A percentile compares a stretch with the other conserved stretches of the same genome.
Evolutionary conservation across 2,888 invertebrate species (phyloP).

Genomic region (Lasioglossum calceatum): DNA sequence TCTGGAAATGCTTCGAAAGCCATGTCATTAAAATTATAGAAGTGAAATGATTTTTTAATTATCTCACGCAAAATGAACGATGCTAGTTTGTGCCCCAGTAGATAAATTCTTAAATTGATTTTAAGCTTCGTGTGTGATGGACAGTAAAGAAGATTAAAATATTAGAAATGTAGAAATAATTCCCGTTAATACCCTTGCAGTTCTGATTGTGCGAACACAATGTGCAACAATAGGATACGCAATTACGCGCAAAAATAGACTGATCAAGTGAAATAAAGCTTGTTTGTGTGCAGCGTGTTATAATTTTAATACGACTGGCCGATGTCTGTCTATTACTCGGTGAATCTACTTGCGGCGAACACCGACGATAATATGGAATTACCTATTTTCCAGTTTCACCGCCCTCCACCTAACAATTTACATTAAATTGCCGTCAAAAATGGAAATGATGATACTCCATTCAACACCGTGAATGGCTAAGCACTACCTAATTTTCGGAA

Average conservation of each 20-base stretch:
- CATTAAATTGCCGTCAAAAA: background rate
- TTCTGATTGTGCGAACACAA: background rate
- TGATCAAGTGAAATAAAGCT: background rate
- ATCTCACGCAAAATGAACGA: too few relatives aligned
- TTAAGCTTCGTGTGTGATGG: too few relatives aligned
- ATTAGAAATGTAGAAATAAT: too few relatives aligned
- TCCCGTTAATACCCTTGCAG: background rate
- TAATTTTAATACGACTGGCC: background rate
- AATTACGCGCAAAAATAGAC: background rate
- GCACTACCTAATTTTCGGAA: too few relatives aligned
- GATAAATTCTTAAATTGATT: too few relatives aligned
- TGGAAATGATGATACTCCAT: background rate
- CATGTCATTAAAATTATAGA: too few relatives aligned
- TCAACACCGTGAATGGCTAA: too few relatives aligned
- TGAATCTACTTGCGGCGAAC: background rate
- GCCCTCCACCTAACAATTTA: background rate
- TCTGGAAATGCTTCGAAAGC: too few relatives aligned
- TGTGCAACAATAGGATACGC: background rate
- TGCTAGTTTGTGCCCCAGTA: too few relatives aligned
- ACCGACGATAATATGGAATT: background rate
- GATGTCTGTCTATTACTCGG: background rate
- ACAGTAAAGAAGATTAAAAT: too few relatives aligned
- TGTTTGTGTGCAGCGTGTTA: background rate
- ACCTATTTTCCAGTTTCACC: background rate
- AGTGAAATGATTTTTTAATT: too few relatives aligned